These are phyloP conservation scores for Neolamprologus longior DNA, from an alignment of 2,113 vertebrate species.

Conservation along the genomic window DNA sequence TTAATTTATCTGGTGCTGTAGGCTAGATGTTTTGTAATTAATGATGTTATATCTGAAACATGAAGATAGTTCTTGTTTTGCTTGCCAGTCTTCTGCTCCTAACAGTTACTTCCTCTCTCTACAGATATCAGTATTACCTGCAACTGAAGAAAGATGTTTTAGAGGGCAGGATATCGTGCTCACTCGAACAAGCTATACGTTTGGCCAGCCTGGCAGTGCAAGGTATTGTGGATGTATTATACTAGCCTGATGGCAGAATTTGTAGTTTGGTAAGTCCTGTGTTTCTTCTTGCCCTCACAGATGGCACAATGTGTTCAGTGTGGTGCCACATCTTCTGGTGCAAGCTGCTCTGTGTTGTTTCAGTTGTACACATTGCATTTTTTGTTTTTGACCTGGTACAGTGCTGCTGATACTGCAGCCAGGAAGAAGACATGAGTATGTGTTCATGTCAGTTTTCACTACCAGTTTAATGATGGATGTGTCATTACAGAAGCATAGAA, in stretches of 20 bases:
- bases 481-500: neutral
- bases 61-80: neutral
- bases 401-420: neutral
- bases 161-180: slow-evolving; percentile 91
- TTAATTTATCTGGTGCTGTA: neutral
- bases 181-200: slow-evolving; percentile 88
- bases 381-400: neutral
- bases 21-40: neutral
- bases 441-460: neutral
- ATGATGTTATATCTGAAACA: neutral
- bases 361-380: neutral
- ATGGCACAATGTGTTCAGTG: neutral
- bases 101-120: neutral
- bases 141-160: slow-evolving; percentile 96
- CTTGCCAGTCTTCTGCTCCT: neutral
- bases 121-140: slow-evolving; percentile 98
- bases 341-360: neutral
- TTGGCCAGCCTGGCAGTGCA: slow-evolving; percentile 94
- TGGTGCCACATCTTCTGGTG: neutral
- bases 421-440: neutral
- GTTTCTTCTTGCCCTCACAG: neutral
- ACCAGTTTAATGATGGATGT: neutral
- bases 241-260: neutral
- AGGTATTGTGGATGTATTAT: slow-evolving; percentile 70
- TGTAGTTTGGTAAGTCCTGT: neutral